Evolutionary conservation across 2,888 invertebrate genomes (phyloP).

Genomic region (Thecophora atra): DNA sequence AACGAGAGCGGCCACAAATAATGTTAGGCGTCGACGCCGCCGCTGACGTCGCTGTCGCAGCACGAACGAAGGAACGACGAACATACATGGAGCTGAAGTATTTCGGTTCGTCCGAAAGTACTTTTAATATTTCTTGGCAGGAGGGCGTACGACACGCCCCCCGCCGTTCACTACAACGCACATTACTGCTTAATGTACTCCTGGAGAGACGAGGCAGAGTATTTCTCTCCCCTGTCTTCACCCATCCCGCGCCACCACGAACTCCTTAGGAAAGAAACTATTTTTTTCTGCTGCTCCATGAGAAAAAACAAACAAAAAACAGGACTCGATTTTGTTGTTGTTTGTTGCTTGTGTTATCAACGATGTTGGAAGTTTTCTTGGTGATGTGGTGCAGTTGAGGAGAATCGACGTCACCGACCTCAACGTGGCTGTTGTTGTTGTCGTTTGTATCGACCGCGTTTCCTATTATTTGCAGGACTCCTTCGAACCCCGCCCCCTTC

Average conservation of each 20-base stretch:
- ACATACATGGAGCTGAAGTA: neutral
- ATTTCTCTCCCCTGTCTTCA: too few species aligned
- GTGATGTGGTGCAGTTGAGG: conserved; percentile 1
- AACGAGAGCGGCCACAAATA: neutral
- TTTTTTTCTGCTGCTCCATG: too few species aligned
- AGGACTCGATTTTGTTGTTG: neutral
- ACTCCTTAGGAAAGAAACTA: too few species aligned
- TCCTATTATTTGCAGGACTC: neutral
- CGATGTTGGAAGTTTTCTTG: neutral
- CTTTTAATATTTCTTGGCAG: neutral
- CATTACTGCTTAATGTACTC: neutral
- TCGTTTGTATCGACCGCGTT: neutral
- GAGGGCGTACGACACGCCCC: neutral
- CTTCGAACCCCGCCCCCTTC: neutral
- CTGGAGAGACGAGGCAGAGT: too few species aligned
- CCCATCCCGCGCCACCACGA: neutral
- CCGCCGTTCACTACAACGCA: neutral
- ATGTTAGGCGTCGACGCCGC: conserved; percentile 4
- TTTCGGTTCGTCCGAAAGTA: neutral
- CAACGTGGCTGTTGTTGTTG: neutral
- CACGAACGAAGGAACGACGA: too few species aligned
- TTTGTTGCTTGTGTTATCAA: neutral
- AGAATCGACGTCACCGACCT: neutral
- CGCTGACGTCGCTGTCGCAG: neutral
- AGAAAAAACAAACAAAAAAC: neutral